Percentiles rank a stretch among this genome's conserved stretches.
Evolutionary conservation across 37 sponge, comb jelly and placozoan genomes (phyloP).

Genomic region (Halichondria panicea): DNA sequence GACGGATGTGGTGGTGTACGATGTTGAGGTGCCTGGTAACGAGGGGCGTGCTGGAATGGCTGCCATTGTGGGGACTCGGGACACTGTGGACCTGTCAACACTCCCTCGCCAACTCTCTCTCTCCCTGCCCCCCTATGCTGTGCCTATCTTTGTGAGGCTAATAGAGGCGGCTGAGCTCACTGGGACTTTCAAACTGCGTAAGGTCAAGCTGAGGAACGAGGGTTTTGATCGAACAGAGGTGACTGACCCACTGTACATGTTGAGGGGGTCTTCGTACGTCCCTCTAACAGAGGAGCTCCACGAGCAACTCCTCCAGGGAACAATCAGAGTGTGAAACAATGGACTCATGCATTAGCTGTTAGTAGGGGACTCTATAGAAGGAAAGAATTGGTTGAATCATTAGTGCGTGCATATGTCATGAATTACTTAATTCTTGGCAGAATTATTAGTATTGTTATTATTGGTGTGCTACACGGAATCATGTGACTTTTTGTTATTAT

Average conservation of each 20-base stretch:
- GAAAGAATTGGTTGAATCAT: too few relatives aligned
- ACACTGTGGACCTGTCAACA: constrained; percentile 55
- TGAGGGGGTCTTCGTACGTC: constrained; percentile 62
- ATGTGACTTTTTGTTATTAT: too few relatives aligned
- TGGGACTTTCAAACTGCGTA: constrained; percentile 78
- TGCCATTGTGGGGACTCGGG: constrained; percentile 53
- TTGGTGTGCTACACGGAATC: too few relatives aligned
- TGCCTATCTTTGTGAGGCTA: constrained; percentile 84
- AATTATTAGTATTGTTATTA: too few relatives aligned
- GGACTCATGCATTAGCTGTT: not conserved
- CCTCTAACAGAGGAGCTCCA: constrained; percentile 59
- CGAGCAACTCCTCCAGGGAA: constrained; percentile 20
- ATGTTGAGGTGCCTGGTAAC: constrained; percentile 54
- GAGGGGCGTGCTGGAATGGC: constrained; percentile 93
- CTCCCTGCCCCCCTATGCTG: constrained; percentile 79
- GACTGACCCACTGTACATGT: constrained; percentile 78
- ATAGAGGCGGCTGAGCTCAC: constrained; percentile 55
- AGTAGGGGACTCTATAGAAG: not conserved
- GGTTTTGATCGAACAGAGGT: constrained; percentile 56
- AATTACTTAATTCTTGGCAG: too few relatives aligned
- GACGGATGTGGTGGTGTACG: constrained; percentile 34
- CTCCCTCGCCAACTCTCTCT: constrained; percentile 50
- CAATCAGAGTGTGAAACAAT: not conserved
- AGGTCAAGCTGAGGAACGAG: constrained; percentile 58
- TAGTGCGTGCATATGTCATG: too few relatives aligned